Evolutionary conservation across 2,797 vertebrate genomes (phyloP).

Genomic region (Protosalanx chinensis): DNA sequence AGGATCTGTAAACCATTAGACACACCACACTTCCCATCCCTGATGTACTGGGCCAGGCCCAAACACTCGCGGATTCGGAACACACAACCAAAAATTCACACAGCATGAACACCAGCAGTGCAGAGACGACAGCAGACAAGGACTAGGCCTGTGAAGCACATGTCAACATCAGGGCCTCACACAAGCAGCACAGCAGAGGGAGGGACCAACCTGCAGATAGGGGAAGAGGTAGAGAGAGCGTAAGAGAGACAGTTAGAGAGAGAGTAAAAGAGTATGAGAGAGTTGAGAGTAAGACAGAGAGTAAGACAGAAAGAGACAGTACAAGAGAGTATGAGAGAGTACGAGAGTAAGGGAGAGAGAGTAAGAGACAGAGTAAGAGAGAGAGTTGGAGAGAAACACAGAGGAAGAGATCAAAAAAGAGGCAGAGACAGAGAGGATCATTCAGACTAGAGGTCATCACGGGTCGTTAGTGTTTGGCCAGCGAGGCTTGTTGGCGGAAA

Average conservation of each 20-base stretch:
- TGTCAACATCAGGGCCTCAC: not conserved
- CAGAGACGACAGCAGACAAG: not conserved
- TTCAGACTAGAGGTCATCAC: not conserved
- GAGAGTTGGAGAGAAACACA: not conserved
- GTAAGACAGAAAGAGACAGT: not conserved
- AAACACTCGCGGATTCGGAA: conserved; percentile 1
- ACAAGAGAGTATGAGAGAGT: not conserved
- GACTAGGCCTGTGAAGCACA: not conserved
- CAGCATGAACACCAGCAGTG: not conserved
- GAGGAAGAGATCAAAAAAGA: too few species aligned
- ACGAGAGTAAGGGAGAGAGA: not conserved
- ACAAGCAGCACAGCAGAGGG: not conserved
- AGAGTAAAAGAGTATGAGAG: not conserved
- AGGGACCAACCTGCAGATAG: not conserved
- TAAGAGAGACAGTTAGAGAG: not conserved
- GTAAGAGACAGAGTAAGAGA: conserved; percentile 13
- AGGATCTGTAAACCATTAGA: conserved; percentile 17
- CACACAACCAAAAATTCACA: conserved; percentile 1
- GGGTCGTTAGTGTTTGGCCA: conserved; percentile 20
- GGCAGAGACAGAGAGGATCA: not conserved
- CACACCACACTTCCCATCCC: conserved; percentile 4
- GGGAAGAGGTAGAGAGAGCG: not conserved
- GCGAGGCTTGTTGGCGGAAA: conserved; percentile 17
- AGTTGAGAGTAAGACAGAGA: not conserved
- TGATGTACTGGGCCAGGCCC: conserved; percentile 3